These are phyloP conservation scores for Pristionchus fissidentatus DNA, from an alignment of 2,888 invertebrate genomes.

Conservation along the genomic window DNA sequence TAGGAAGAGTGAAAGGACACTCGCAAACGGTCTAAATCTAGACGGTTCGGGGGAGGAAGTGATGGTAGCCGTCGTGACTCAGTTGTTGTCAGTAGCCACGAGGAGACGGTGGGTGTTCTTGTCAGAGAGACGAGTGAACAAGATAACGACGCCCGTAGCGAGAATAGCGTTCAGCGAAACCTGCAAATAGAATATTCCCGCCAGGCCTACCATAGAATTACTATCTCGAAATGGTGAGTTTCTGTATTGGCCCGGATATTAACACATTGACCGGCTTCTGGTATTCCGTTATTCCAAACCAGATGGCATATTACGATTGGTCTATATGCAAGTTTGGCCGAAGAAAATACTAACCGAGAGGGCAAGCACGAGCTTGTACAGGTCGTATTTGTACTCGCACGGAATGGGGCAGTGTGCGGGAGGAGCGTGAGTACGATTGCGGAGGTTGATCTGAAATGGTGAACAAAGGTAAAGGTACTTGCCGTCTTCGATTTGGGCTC, in stretches of 20 bases:
- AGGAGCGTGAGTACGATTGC: not conserved
- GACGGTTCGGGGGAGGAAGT: not conserved
- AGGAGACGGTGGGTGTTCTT: not conserved
- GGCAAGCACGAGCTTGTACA: not conserved
- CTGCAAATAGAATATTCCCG: not conserved
- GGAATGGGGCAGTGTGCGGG: slow-evolving; percentile 31
- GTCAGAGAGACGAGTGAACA: not conserved
- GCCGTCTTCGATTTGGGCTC: too few relatives aligned
- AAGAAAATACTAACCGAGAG: slow-evolving; percentile 21
- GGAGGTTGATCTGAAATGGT: not conserved
- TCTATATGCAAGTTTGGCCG: too few relatives aligned
- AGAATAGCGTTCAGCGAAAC: not conserved
- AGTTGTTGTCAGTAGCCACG: not conserved
- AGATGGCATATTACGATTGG: too few relatives aligned
- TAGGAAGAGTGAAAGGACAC: too few relatives aligned
- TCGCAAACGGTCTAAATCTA: slow-evolving; percentile 1
- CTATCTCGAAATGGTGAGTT: not conserved
- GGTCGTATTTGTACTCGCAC: slow-evolving; percentile 16
- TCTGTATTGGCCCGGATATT: not conserved
- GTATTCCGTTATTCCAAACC: too few relatives aligned
- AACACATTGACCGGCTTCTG: not conserved
- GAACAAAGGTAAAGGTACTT: too few relatives aligned
- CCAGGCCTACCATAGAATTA: too few relatives aligned
- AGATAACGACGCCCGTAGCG: not conserved
- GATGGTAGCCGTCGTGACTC: not conserved